Base-by-base conservation (phyloP, 2,113 vertebrate genomes). In the Paramisgurnus dabryanus region DNA sequence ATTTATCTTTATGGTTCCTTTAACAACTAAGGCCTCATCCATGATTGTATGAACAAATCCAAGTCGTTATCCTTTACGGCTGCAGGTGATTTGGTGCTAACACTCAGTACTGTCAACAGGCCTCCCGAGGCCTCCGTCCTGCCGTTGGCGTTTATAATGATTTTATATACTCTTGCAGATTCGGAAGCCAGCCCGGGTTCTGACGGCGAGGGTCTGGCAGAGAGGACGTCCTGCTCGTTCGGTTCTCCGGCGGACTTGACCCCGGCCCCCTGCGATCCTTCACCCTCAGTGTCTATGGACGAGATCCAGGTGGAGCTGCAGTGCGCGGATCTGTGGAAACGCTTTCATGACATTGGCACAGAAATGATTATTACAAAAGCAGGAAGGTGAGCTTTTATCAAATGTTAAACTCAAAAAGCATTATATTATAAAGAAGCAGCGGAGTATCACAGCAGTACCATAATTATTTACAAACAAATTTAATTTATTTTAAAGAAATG, bases 341-440 rank as follows among this genome's bases (percentile, higher is more conserved):
- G 98, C 83, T 99, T 99, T 92, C 97, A 99, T 80, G 97, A 99
- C 77, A 99, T 99, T 80, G 98, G 98, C 82, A 99, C 98, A 0
- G 98, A 99, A 89, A 99, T 99, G 98, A 99, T 99, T 87, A 99
- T 99, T 92, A 99, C 98, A 0, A 99, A 99, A 90, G 98, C 98
- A 79, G 98, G 98, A 88, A 98, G 97, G 97, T 99, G 92, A 91
- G 18, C 2, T 13, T 13, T 74, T 70, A 74, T 69, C 27, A 71
- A 50, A 50, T 71, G 39, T 10, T 15, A 7, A 9, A 34, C 27
- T 34, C 27, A 34, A 34, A 34, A 34, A 34, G 27, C 27, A 34
- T 34, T 34, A 34, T 34, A 34, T 34, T 34, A 34, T 3, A 34
- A 34, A 34, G 27, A 34, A 34, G 27, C 27, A 34, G 27, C 27